Conservation (phyloP, 2,888 invertebrate species). For the Papilio gigon region DNA sequence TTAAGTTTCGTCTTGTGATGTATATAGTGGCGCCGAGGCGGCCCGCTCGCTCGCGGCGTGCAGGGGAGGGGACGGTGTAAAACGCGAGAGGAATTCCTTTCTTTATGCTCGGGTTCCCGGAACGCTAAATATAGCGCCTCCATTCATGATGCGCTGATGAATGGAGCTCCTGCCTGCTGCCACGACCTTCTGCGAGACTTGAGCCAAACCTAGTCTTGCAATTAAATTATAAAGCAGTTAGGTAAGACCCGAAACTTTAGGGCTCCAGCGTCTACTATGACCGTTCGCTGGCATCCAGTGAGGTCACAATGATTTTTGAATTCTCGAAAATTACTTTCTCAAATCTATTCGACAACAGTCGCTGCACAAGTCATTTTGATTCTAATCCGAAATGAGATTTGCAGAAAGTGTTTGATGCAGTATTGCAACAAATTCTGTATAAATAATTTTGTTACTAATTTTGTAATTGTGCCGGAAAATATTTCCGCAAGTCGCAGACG, state of each 20-base stretch:
- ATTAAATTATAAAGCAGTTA: constrained; percentile 12
- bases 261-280: too few species aligned
- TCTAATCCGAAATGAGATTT: neutral
- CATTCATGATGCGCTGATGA: constrained; percentile 41
- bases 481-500: neutral
- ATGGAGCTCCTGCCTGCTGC: constrained; percentile 33
- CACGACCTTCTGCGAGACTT: constrained; percentile 6
- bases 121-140: constrained; percentile 42
- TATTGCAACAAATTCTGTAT: neutral
- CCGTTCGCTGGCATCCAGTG: too few species aligned
- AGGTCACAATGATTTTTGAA: too few species aligned
- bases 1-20: too few species aligned
- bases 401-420: neutral
- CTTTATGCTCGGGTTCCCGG: constrained; percentile 41
- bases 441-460: neutral
- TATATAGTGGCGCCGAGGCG: too few species aligned
- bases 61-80: constrained; percentile 1
- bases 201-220: constrained; percentile 1
- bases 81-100: constrained; percentile 37
- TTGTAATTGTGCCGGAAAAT: neutral
- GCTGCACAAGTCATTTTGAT: too few species aligned
- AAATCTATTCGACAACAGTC: too few species aligned
- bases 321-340: too few species aligned
- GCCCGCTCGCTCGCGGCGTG: neutral
- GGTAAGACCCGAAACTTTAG: too few species aligned